Conservation (phyloP, 2,888 invertebrate genomes). For the Sicus ferrugineus region DNA sequence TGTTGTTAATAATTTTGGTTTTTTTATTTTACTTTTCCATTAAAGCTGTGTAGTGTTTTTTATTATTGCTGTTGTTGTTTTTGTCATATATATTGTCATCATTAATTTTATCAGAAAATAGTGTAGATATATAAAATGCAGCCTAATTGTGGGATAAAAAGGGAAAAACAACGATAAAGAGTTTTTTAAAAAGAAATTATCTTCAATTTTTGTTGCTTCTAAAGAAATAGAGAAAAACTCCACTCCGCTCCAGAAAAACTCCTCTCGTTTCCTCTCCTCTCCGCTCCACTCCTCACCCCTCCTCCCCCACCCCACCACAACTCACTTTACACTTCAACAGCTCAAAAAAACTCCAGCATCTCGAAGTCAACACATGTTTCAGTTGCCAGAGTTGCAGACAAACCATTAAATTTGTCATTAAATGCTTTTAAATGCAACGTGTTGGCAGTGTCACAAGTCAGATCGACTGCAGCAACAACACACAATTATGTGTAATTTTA, state of each 20-base stretch:
- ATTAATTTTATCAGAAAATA: constrained; percentile 48
- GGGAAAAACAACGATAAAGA: constrained; percentile 6
- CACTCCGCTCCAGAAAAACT: neutral
- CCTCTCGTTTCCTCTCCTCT: no score
- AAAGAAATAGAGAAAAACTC: constrained; percentile 7
- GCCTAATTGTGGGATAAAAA: neutral
- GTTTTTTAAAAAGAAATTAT: neutral
- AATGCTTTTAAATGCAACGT: constrained; percentile 31
- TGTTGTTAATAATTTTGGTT: constrained; percentile 24
- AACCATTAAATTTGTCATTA: constrained; percentile 34
- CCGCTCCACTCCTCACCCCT: neutral
- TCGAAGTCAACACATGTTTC: constrained; percentile 19
- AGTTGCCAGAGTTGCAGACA: constrained; percentile 21
- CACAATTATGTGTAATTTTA: constrained; percentile 20
- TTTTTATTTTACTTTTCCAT: constrained; percentile 5
- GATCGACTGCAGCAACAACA: constrained; percentile 15
- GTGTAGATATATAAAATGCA: constrained; percentile 11
- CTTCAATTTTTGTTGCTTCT: constrained; percentile 11
- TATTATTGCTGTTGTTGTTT: constrained; percentile 53
- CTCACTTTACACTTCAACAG: no score
- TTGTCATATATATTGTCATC: constrained; percentile 46
- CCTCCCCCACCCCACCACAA: neutral
- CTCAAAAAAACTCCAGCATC: neutral
- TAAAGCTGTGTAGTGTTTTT: neutral
- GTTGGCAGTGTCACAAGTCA: constrained; percentile 9